These are phyloP conservation scores for Enteromius treurensis DNA, from an alignment of 2,797 vertebrate species.

Conservation along the genomic window DNA sequence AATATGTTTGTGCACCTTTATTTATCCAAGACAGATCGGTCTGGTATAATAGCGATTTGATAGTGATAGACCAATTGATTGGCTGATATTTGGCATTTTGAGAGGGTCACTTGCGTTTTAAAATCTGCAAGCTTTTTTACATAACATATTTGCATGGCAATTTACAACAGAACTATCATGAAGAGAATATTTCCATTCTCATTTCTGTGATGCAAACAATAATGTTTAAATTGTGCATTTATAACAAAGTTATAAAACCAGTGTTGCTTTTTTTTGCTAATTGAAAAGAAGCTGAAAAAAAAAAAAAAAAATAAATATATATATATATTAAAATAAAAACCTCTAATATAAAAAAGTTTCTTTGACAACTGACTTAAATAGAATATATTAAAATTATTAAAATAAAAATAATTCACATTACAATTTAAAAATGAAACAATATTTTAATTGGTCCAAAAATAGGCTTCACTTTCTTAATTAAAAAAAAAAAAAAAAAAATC, in stretches of 20 bases:
- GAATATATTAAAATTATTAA: background rate
- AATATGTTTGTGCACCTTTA: background rate
- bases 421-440: background rate
- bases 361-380: background rate
- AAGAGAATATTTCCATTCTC: background rate
- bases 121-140: background rate
- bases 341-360: background rate
- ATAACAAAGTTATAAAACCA: background rate
- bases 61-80: background rate
- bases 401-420: background rate
- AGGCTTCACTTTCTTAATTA: background rate
- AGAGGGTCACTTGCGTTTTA: background rate
- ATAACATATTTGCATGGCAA: background rate
- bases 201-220: background rate
- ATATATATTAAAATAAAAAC: background rate
- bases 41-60: background rate
- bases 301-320: background rate
- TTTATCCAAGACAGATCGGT: background rate
- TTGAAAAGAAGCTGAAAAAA: background rate
- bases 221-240: background rate
- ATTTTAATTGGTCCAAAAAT: background rate
- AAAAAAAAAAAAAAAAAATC: too few relatives aligned
- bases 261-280: background rate
- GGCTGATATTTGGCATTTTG: background rate
- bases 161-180: background rate